These are phyloP conservation scores for Drosophila mojavensis DNA, from an alignment of 1,140 invertebrate genomes.

Conservation along the genomic window DNA sequence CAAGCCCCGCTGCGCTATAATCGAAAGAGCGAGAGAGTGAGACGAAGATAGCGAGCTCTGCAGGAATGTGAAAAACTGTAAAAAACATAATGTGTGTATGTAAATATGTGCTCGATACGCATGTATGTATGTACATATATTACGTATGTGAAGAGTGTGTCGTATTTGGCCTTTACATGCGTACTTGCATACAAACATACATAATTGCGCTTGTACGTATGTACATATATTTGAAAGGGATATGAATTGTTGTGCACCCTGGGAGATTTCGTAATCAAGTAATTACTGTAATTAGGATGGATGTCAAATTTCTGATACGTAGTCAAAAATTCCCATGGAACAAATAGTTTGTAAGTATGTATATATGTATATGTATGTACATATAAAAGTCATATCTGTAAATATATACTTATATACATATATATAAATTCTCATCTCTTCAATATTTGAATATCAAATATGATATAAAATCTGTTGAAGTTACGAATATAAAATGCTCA, in stretches of 20 bases:
- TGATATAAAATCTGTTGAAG: background rate
- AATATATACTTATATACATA: too few relatives aligned
- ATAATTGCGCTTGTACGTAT: background rate
- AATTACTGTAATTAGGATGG: slow-evolving; percentile 75
- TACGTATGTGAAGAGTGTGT: slow-evolving; percentile 35
- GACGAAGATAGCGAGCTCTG: slow-evolving; percentile 2
- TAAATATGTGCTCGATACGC: background rate
- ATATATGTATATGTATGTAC: slow-evolving; percentile 27
- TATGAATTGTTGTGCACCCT: slow-evolving; percentile 59
- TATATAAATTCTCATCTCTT: slow-evolving; percentile 10
- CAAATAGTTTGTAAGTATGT: background rate
- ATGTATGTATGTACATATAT: background rate
- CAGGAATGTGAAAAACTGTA: slow-evolving; percentile 55
- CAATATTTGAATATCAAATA: slow-evolving; percentile 69
- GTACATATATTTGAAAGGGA: slow-evolving; percentile 26
- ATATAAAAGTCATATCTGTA: too few relatives aligned
- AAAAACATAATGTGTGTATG: slow-evolving; percentile 4
- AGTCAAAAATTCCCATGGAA: slow-evolving; percentile 57
- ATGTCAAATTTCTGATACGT: slow-evolving; percentile 47
- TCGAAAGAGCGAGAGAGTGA: slow-evolving; percentile 15
- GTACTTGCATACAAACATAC: slow-evolving; percentile 7
- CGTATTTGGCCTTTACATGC: slow-evolving; percentile 9
- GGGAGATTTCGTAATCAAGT: slow-evolving; percentile 81
- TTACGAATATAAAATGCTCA: background rate
- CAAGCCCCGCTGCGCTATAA: slow-evolving; percentile 60